phyloP scores from a whole-genome alignment of 2,113 vertebrate genomes.

The Bufo bufo region DNA sequence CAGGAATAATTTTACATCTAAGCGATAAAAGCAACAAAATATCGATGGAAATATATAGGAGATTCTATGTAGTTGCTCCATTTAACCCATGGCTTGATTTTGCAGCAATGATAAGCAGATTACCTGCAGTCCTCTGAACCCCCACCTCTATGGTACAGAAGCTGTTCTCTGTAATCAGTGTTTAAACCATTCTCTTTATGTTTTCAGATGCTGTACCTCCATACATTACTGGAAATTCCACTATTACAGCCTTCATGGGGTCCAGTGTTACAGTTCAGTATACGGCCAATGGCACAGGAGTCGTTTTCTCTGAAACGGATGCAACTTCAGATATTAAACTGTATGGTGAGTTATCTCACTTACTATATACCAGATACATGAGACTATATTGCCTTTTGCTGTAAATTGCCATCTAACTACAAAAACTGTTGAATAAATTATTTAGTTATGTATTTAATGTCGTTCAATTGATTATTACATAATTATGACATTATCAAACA shows the following conservation, averaged over 20 bases:
- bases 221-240: not conserved
- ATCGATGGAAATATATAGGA: too few species aligned
- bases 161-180: not conserved
- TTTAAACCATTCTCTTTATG: not conserved
- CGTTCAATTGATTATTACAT: too few species aligned
- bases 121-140: too few species aligned
- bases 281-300: not conserved
- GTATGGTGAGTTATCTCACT: not conserved
- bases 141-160: too few species aligned
- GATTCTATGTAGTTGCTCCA: too few species aligned
- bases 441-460: too few species aligned
- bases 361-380: not conserved
- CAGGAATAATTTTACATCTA: too few species aligned
- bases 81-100: too few species aligned
- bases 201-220: constrained; percentile 63
- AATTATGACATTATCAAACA: too few species aligned
- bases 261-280: not conserved
- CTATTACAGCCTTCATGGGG: constrained; percentile 47
- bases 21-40: too few species aligned
- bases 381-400: not conserved
- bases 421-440: too few species aligned
- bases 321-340: constrained; percentile 5
- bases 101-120: too few species aligned
- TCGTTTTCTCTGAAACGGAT: not conserved
- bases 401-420: not conserved